Percentiles rank a stretch among this genome's conserved stretches.
Evolutionary conservation across 2,888 invertebrate genomes (phyloP).

Genomic region (Augiades crinisus): DNA sequence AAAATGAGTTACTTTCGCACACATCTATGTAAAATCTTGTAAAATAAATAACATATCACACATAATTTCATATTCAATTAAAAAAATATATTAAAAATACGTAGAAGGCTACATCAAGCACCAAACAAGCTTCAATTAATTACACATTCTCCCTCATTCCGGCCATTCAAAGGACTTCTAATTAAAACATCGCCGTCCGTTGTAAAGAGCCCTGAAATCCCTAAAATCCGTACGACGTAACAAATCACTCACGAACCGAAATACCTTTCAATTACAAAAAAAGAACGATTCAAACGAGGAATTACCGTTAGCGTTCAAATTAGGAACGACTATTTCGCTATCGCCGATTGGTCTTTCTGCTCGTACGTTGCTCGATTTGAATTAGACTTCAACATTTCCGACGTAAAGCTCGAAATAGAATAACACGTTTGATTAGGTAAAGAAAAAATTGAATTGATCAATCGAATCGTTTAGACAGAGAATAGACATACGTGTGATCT

Average conservation of each 20-base stretch:
- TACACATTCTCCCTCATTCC: background rate
- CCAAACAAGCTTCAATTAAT: background rate
- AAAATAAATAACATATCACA: too few relatives aligned
- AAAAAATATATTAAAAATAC: too few relatives aligned
- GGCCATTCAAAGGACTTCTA: constrained; percentile 7
- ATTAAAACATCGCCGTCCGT: constrained; percentile 10
- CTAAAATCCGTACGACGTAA: constrained; percentile 11
- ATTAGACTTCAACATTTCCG: background rate
- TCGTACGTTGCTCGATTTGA: background rate
- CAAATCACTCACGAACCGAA: constrained; percentile 20
- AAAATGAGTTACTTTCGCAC: too few relatives aligned
- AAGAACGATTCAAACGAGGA: constrained; percentile 1
- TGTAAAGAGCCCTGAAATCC: constrained; percentile 1
- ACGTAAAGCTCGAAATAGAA: background rate
- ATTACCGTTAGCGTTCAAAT: constrained; percentile 22
- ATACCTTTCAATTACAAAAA: constrained; percentile 14
- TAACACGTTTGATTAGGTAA: too few relatives aligned
- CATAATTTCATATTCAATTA: too few relatives aligned
- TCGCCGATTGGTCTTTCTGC: background rate
- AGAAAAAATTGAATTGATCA: too few relatives aligned
- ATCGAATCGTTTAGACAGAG: too few relatives aligned
- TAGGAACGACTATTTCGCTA: constrained; percentile 3
- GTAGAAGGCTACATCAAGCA: background rate
- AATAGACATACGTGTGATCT: too few relatives aligned
- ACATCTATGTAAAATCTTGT: too few relatives aligned